A percentile compares a stretch with the other conserved stretches of the same genome.
phyloP scores from a whole-genome alignment of 2,113 vertebrate species.

The Dromiciops gliroides region DNA sequence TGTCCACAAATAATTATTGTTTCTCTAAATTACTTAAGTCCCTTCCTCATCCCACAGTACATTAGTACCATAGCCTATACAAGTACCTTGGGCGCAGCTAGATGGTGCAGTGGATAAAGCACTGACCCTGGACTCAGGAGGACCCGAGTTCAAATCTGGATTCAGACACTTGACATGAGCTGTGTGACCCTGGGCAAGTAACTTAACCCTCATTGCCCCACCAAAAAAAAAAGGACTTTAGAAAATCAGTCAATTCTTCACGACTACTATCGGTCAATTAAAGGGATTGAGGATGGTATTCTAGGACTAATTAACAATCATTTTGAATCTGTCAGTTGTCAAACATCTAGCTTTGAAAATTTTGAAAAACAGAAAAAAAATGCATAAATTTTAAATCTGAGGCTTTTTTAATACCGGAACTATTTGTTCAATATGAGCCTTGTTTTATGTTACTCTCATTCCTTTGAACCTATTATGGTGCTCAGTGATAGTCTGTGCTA shows the following conservation, averaged over 20 bases:
- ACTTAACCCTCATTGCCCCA: too few species aligned
- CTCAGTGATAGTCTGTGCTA: slow-evolving; percentile 3
- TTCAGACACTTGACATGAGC: too few species aligned
- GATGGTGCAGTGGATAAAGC: too few species aligned
- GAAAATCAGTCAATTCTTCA: neutral
- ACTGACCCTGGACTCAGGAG: too few species aligned
- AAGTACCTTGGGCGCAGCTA: too few species aligned
- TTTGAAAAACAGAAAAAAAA: slow-evolving; percentile 12
- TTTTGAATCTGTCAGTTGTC: neutral
- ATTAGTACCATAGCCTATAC: neutral
- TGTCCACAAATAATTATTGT: slow-evolving; percentile 2
- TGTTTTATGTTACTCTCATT: slow-evolving; percentile 46
- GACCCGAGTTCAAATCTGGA: too few species aligned
- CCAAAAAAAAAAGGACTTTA: too few species aligned
- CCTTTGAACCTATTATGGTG: slow-evolving; percentile 45
- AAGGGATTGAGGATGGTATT: neutral
- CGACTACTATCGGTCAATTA: neutral
- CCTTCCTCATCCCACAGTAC: neutral
- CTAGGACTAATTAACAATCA: neutral
- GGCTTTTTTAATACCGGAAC: slow-evolving; percentile 33
- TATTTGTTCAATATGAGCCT: slow-evolving; percentile 27
- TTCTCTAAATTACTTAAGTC: neutral
- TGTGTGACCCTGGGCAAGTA: too few species aligned
- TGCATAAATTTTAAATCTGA: slow-evolving; percentile 26
- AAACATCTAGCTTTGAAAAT: neutral